A percentile compares a stretch with the other conserved stretches of the same genome.
Conservation (phyloP, 2,888 invertebrate species). For the Epinotia bilunana region DNA sequence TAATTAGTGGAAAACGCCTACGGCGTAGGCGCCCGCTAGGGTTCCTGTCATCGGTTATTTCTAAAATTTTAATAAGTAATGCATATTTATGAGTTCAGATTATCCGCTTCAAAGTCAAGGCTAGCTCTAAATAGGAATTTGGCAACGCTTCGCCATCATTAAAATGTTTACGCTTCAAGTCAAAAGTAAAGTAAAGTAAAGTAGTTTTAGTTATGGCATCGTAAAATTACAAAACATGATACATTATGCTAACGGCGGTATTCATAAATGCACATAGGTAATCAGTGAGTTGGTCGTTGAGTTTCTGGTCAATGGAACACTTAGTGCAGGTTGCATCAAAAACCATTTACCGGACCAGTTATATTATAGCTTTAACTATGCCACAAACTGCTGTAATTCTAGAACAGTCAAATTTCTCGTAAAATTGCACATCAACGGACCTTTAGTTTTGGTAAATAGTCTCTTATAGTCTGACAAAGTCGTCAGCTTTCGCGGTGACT, state of each 20-base stretch:
- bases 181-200: too few species aligned
- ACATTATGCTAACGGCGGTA: conserved; percentile 8
- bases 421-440: neutral
- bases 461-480: neutral
- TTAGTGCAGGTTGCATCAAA: neutral
- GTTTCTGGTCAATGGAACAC: conserved; percentile 12
- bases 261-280: conserved; percentile 17
- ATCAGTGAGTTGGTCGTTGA: neutral
- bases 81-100: conserved; percentile 6
- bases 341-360: neutral
- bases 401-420: neutral
- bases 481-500: neutral
- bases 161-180: conserved; percentile 7
- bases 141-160: neutral
- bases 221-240: neutral
- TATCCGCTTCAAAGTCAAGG: conserved; percentile 16
- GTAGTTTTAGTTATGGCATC: neutral
- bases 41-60: neutral
- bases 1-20: too few species aligned
- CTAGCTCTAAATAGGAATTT: conserved; percentile 11
- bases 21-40: too few species aligned
- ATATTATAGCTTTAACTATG: neutral
- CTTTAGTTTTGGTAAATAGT: neutral
- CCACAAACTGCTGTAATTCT: neutral
- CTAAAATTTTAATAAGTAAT: neutral